Evolutionary conservation across 2,113 vertebrate genomes (phyloP).

Genomic region (Ptyas mucosa): DNA sequence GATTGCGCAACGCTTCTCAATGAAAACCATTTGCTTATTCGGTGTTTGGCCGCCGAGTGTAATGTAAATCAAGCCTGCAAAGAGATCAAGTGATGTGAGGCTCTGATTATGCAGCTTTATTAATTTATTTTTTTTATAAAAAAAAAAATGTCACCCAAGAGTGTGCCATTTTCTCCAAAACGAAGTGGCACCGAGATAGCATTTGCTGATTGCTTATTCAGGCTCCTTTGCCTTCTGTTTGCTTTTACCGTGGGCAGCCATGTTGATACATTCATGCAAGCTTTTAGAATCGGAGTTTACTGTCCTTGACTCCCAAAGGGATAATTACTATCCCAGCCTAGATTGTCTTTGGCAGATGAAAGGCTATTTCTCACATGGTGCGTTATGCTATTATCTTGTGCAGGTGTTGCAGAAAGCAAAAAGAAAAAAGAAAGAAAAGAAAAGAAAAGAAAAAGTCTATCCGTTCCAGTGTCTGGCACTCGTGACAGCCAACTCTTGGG

Average conservation of each 20-base stretch:
- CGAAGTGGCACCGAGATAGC: not conserved
- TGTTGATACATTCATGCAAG: slow-evolving; percentile 26
- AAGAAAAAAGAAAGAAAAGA: not conserved
- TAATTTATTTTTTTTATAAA: not conserved
- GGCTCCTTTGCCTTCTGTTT: not conserved
- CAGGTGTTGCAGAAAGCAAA: slow-evolving; percentile 51
- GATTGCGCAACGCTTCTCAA: not conserved
- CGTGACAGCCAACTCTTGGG: slow-evolving; percentile 34
- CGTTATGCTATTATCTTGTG: slow-evolving; percentile 34
- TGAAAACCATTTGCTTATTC: not conserved
- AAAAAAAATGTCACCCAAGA: not conserved
- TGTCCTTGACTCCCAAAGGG: slow-evolving; percentile 40
- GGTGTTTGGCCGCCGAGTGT: not conserved
- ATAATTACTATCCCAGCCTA: slow-evolving; percentile 56
- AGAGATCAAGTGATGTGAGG: not conserved
- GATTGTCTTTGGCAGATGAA: slow-evolving; percentile 54
- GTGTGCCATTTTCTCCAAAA: not conserved
- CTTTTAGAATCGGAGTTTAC: slow-evolving; percentile 29
- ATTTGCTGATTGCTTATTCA: slow-evolving; percentile 4
- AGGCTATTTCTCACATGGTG: slow-evolving; percentile 28
- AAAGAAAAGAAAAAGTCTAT: slow-evolving; percentile 37
- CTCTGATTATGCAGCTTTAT: not conserved
- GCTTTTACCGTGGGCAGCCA: slow-evolving; percentile 25
- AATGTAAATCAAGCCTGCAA: not conserved
- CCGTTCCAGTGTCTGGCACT: slow-evolving; percentile 30